Evolutionary conservation across 2,113 vertebrate species (phyloP), one percentile per base, ranked within the genome.

Genomic region (Paralichthys olivaceus): DNA sequence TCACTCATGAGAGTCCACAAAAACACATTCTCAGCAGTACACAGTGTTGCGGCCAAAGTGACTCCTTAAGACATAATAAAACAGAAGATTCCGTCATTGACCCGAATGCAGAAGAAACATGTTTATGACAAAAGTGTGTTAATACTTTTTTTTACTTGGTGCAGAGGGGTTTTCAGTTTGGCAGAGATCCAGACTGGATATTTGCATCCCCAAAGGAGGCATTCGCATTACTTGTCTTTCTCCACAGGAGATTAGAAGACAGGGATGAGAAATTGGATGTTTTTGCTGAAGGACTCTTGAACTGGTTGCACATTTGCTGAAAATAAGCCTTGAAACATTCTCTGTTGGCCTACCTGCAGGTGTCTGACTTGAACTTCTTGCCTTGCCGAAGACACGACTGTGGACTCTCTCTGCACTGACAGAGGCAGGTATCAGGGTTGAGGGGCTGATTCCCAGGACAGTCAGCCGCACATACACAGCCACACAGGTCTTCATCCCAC

Each of bases 341-440:
- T 28, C 25, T 1, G 29, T 14, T 0, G 1, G 4, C 69, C 63
- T 74, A 94, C 93, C 93, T 94, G 93, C 93, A 94, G 76, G 84
- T 90, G 66, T 86, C 85, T 56, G 71, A 32, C n/a, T 91, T 93
- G 83, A 94, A 94, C 82, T 61, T 92, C 79, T 90, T 93, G 54
- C 93, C 93, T 69, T 92, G 93, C 57, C 87, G 87, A 43, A 94
- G 83, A 81, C 93, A 94, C 2, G 89, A 91, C 23, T 90, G 81
- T 1, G 61, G 59, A 32, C 88, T 94, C 88, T 94, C 92, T 3
- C 92, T 86, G 89, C 93, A 94, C 86, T 94, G 80, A 34, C 93
- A 94, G 71, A 85, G 86, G 83, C 93, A 94, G 58, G 91, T 94
- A 56, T 93, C 91, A 0, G 93, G 93, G 79, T 94, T 92, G 1